Evolutionary conservation across 1,140 invertebrate genomes (phyloP), one percentile per base, ranked within the genome.

Genomic region (Hycleus cichorii): DNA sequence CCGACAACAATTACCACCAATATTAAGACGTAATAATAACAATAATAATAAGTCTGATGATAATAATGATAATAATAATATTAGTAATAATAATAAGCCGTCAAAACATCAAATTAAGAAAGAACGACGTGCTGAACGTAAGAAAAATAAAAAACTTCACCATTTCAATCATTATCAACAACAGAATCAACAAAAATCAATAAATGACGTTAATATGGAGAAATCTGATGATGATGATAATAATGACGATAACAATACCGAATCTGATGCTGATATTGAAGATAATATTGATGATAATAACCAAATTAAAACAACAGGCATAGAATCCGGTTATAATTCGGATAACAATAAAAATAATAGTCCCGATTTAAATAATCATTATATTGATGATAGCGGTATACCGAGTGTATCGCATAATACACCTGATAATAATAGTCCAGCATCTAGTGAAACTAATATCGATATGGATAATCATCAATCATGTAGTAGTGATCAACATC

Each of bases 251-350:
- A 82, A 79, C 0, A 81, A 83, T 66, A 88, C 85, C 6, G 40
- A 42, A 32, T 32, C 32, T 6, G 88, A 90, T 69, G 87, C 88
- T 0, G 89, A 91, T 68, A 78, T 90, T 0, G 89, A 91, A 73
- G 89, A 91, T 64, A 90, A 91, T 67, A 72, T 83, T 3, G 84
- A 88, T 32, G 32, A 32, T 32, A 46, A 27, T 12, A 39, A 40
- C 12, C 26, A 62, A 44, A 52, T 57, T 59, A 68, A 48, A 60
- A 66, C 47, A 12, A 79, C 80, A 62, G 67, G 78, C n/a, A 77
- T 78, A 58, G 85, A 87, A 63, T 85, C 83, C 2, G 83, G 84
- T 1, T 87, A 87, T 63, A 85, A 84, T 74, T 86, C 85, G 0
- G 84, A 87, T 62, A 86, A 87, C 67, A 75, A 68, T 42, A 67